Base-by-base conservation (phyloP, 2,888 invertebrate species). In the Disparrhopalites patrizii region DNA sequence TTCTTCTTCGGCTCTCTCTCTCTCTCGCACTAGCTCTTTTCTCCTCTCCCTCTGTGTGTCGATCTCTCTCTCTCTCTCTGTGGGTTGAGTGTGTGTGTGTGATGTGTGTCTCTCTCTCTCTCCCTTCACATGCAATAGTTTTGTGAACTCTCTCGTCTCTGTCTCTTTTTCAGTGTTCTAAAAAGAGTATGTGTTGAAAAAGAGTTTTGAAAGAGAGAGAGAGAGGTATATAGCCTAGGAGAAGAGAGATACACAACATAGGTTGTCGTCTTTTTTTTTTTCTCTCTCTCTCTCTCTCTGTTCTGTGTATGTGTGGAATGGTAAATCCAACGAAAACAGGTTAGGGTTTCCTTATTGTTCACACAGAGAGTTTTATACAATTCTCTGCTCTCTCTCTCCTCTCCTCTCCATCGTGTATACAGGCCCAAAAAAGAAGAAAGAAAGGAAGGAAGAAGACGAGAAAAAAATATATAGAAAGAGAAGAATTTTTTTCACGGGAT, bases 341-440 rank as follows among this genome's bases (percentile, higher is more conserved):
- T 54, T 54, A 54, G 54, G 54, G 54, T 54, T 54, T 54, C 54
- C 54, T 54, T 54, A 54, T 54, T 54, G 54, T 54, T 54, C 54
- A 54, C n/a, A n/a, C n/a, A n/a, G n/a, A n/a, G n/a, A n/a, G n/a
- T n/a, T n/a, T n/a, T n/a, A n/a, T n/a, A n/a, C n/a, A n/a, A n/a
- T n/a, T 40, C 40, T 3, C 20, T 40, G n/a, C n/a, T 40, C 10
- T 30, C 33, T 54, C 18, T 33, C 3, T 31, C 54, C 33, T 54
- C 54, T 31, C 18, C 30, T 54, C 54, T 54, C 54, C 54, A 54
- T 54, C 54, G 31, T 54, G n/a, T n/a, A n/a, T n/a, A n/a, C n/a
- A 31, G 54, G 54, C 31, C 54, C 54, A 31, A 20, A 28, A n/a
- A 20, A 50, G 20, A n/a, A 54, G 27, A 8, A 54, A 15, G 33